Base-by-base conservation (phyloP, 1,140 invertebrate species). In the Drosophila melanica region DNA sequence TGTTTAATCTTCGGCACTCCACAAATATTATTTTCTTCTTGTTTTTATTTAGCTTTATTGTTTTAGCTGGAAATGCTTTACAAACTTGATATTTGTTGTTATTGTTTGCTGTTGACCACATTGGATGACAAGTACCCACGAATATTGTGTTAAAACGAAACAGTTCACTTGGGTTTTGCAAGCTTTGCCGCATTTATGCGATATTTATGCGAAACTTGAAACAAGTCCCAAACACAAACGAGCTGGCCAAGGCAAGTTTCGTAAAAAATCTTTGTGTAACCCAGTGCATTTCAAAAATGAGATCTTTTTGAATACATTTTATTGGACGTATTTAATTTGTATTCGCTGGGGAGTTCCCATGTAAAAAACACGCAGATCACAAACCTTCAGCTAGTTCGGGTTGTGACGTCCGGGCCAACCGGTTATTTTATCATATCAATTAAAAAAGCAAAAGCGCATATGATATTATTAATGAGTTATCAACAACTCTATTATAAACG, bases 401-500 rank as follows among this genome's bases (percentile, higher is more conserved):
- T 45, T 60, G 16, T 23, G 57, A 51, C 27, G 65, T 30, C 53
- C 44, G 44, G 5, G 12, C 11, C 33, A 73, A 73, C 70, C 70
- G 70, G 70, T 73, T 73, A 14, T 27, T 41, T 53, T 67, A 67
- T 59, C 63, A 67, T 67, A 33, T 39, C 16, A 68, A 60, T 73
- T 73, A 68, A 72, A 37, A 58, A 45, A 67, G 64, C 64, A 68
- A 62, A 60, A 73, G 53, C 64, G 42, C 9, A 53, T 39, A 47
- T 20, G 50, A 73, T 60, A 48, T 60, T 58, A 73, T 68, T 73
- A 68, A 68, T 60, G 41, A 62, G 41, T 41, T 73, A 60, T 73
- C 48, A 66, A 44, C 39, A 68, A 62, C 48, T 73, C 65, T 48
- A 67, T 54, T 35, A 39, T 39, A 11, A 35, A 44, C 14, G 16